Evolutionary conservation across 1,140 invertebrate species (phyloP), one percentile per base, ranked within the genome.

Genomic region (Halyomorpha halys): DNA sequence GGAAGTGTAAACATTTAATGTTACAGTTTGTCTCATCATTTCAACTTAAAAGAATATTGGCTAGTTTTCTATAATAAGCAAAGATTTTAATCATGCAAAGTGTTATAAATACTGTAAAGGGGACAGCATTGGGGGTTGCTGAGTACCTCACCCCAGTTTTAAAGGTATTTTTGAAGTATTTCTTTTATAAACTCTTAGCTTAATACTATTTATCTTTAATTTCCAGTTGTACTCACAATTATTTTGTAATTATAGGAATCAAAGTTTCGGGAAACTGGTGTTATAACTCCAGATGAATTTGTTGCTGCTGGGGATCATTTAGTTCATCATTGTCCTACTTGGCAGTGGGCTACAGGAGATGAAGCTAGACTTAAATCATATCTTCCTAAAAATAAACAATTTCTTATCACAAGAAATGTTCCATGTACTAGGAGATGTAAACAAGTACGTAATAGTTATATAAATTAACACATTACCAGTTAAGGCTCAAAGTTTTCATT

Each of bases 301-400:
- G 85, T 98, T 1, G 91, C 89, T 59, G 96, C 96, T 62, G 97
- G 97, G 5, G 97, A 99, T 76, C 96, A 99, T 75, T 76, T 99
- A 21, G 95, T 99, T 0, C 95, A 99, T 78, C 96, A 98, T 75
- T 99, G 96, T 76, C 97, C 97, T 0, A 98, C 97, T 1, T 99
- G 97, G 97, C 91, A 97, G 72, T 99, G 97, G 97, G 86, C 91
- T 3, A 81, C 83, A 23, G 94, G 93, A 0, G 94, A 98, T 74
- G 87, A 94, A 71, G 78, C 84, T 11, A 90, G 89, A 77, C 77
- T 83, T 15, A 89, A 94, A 73, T 76, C 87, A 5, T 97, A 97
- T 78, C 80, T 98, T 64, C 94, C 94, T 13, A 83, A 85, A 72
- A 90, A 97, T 70, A 99, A 99, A 78, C 97, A 99, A 75, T 99